phyloP scores from a whole-genome alignment of 1,140 invertebrate genomes.

The Conus betulinus region DNA sequence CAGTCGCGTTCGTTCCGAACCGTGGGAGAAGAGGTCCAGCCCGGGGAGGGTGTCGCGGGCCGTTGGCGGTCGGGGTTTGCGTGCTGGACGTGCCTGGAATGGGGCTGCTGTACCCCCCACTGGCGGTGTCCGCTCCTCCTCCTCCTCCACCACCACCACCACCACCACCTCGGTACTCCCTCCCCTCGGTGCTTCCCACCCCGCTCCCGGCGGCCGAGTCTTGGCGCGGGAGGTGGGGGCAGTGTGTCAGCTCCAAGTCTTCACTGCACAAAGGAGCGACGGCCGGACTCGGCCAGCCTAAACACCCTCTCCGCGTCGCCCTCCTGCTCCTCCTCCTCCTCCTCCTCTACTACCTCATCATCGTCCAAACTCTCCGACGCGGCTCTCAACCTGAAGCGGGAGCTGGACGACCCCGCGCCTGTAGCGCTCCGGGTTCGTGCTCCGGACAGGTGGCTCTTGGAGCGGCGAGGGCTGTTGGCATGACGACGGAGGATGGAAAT shows the following conservation, averaged over 20 bases:
- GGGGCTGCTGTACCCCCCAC: background rate
- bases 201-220: background rate
- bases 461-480: background rate
- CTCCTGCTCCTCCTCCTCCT: slow-evolving; percentile 36
- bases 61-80: slow-evolving; percentile 77
- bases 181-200: background rate
- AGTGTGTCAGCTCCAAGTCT: slow-evolving; percentile 25
- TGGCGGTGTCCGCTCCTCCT: background rate
- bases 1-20: slow-evolving; percentile 73
- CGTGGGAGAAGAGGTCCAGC: slow-evolving; percentile 52
- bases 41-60: slow-evolving; percentile 80
- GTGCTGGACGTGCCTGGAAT: background rate
- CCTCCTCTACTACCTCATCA: background rate
- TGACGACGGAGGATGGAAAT: slow-evolving; percentile 35
- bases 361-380: slow-evolving; percentile 3
- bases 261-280: background rate
- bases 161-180: background rate
- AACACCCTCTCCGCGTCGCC: background rate
- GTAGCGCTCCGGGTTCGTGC: background rate
- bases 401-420: background rate
- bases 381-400: background rate
- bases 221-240: slow-evolving; percentile 11
- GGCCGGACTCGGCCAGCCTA: background rate
- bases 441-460: background rate
- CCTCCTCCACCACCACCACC: background rate